Base-by-base conservation (phyloP, 2,113 vertebrate species). In the Gnathochromis pfefferi region DNA sequence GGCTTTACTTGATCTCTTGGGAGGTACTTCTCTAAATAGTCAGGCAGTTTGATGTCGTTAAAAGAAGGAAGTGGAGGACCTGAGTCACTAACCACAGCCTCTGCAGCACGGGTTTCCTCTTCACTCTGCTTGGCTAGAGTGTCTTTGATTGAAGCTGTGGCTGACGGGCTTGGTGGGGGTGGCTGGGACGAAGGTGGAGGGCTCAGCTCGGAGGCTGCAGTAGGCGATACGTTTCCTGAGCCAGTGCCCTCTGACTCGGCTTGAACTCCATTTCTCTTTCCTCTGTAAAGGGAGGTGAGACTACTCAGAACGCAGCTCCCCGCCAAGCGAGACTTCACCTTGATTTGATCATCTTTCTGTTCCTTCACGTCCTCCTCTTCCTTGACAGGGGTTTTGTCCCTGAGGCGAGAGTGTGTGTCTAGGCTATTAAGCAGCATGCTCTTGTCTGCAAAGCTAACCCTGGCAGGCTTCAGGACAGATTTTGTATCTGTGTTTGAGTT, bases 241-340 rank as follows among this genome's bases (percentile, higher is more conserved):
- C 87, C 45, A 38, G 85, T 68, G 42, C 91, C 81, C 89, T 94
- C 86, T 90, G 88, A 65, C 95, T 97, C 85, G 3, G 82, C 38
- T 60, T 92, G 91, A 96, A 17, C 75, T 90, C 96, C 80, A 92
- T 83, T 92, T 47, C 94, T 94, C 96, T 96, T 92, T 85, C 86
- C 88, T 83, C 88, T 93, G 2, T 87, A 42, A 73, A 65, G 86
- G 40, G 97, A 95, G 13, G 19, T 82, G 68, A 98, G 95, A 87
- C 97, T 97, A 84, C 96, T 98, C 88, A 98, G 96, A 28, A 99
- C 96, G 0, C 97, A 94, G 84, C 97, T 98, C 40, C 97, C 97
- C 89, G 98, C 98, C 85, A 99, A 95, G 19, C 97, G 97, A 13
- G 98, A 99, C 89, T 96, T 97, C 93, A 94, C 87, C 28, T 88